These are phyloP conservation scores for Steatornis caripensis DNA, from an alignment of 2,113 vertebrate genomes.

Conservation along the genomic window DNA sequence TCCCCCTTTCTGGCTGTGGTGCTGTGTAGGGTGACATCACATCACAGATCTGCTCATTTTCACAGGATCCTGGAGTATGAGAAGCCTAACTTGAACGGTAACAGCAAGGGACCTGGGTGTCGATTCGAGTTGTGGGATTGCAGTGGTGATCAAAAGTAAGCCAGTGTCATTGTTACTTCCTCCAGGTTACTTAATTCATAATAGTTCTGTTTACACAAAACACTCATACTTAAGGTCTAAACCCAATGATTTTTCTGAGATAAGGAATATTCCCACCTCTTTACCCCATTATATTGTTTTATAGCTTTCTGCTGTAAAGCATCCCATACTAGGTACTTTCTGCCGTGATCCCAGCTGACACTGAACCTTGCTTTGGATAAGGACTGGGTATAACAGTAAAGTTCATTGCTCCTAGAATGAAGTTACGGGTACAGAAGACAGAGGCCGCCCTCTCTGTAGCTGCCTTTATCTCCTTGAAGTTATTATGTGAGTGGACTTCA, in stretches of 20 bases:
- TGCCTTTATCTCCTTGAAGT: background rate
- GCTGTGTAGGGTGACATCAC: too few relatives aligned
- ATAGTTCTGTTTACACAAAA: background rate
- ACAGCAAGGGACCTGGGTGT: slow-evolving; percentile 73
- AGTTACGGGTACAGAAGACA: background rate
- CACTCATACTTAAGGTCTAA: background rate
- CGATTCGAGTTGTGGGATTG: slow-evolving; percentile 97
- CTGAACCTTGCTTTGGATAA: background rate
- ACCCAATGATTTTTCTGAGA: background rate
- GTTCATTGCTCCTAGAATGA: background rate
- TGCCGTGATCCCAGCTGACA: background rate
- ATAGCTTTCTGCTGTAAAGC: background rate
- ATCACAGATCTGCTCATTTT: background rate
- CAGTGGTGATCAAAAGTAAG: slow-evolving; percentile 90
- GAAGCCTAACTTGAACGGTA: slow-evolving; percentile 71
- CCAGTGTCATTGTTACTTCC: background rate
- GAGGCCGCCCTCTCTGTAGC: background rate
- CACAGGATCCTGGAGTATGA: slow-evolving; percentile 94
- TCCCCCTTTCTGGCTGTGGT: accelerated
- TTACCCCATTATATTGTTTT: background rate
- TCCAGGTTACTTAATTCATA: background rate
- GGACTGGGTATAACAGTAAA: background rate
- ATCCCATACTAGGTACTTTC: background rate
- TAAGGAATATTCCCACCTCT: background rate
- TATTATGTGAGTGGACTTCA: background rate